Evolutionary conservation across 2,888 invertebrate species (phyloP), one percentile per base, ranked within the genome.

Genomic region (Deilephila porcellus): DNA sequence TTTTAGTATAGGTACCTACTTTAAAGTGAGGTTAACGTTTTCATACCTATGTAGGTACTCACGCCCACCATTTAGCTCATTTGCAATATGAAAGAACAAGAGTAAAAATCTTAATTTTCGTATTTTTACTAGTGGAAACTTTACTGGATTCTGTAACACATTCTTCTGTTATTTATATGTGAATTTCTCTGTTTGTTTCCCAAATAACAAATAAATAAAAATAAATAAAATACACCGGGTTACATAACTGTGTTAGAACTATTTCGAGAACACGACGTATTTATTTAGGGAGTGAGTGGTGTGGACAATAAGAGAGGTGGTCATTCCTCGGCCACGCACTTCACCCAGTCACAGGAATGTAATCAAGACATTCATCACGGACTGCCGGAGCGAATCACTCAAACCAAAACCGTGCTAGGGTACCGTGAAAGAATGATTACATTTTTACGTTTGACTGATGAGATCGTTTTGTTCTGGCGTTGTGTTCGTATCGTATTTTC

Each of bases 351-450:
- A 82, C 83, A 84, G 86, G 88, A 90, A 91, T 90, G 90, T 90
- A 91, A 91, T 91, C 90, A 92, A 90, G 90, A 86, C 87, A 91
- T 91, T 88, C 86, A 88, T 91, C 90, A 90, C 84, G 80, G 79
- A 82, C 82, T 81, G 82, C 75, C 81, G 77, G 76, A 76, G 73
- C 79, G 81, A 83, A 88, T 88, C 86, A 80, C 83, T 88, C 88
- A 85, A 81, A 82, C 81, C 80, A 77, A 81, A 83, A 80, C 83
- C 81, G 78, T 79, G 78, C 77, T 80, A 79, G 79, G 76, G 76
- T 76, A 80, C 82, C 82, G 81, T 82, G 80, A 82, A 85, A 85
- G 85, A 88, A 83, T 85, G 85, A 88, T 88, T 83, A 82, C 82
- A 79, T 84, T 85, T 85, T 84, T 86, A 82, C 81, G 79, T 86